Evolutionary conservation across 2,113 vertebrate genomes (phyloP).

Genomic region (Tenrec ecaudatus): DNA sequence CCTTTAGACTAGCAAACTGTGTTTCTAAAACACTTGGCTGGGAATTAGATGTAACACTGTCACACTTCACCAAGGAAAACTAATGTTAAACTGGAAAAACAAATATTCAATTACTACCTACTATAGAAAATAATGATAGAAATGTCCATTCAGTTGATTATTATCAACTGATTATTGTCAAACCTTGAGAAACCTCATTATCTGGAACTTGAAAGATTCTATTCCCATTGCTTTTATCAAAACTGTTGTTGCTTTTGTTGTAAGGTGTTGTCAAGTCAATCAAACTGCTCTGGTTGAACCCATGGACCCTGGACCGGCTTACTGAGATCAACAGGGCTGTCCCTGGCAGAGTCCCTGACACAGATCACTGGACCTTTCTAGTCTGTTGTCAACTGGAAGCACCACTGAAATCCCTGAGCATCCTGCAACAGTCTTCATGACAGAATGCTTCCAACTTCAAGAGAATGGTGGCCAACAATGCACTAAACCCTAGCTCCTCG

Average conservation of each 20-base stretch:
- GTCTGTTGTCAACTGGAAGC: not conserved
- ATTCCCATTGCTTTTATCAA: not conserved
- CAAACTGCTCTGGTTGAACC: not conserved
- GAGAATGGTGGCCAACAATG: not conserved
- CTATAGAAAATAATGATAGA: not conserved
- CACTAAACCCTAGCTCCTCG: not conserved
- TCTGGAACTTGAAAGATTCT: slow-evolving; percentile 20
- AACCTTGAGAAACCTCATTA: not conserved
- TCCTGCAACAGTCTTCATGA: not conserved
- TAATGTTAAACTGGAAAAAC: not conserved
- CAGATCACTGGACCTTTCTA: not conserved
- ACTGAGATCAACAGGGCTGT: not conserved
- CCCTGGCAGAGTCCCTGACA: not conserved
- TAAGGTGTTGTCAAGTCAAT: not conserved
- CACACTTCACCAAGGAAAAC: not conserved
- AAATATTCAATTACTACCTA: not conserved
- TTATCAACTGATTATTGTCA: slow-evolving; percentile 9
- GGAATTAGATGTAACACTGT: not conserved
- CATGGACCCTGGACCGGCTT: not conserved
- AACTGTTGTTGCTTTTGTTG: not conserved
- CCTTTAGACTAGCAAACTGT: not conserved
- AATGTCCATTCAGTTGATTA: not conserved
- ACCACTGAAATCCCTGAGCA: not conserved
- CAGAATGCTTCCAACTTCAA: not conserved
- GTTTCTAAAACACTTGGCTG: not conserved